Evolutionary conservation across 2,113 vertebrate species (phyloP).

Genomic region (Aegotheles bennettii): DNA sequence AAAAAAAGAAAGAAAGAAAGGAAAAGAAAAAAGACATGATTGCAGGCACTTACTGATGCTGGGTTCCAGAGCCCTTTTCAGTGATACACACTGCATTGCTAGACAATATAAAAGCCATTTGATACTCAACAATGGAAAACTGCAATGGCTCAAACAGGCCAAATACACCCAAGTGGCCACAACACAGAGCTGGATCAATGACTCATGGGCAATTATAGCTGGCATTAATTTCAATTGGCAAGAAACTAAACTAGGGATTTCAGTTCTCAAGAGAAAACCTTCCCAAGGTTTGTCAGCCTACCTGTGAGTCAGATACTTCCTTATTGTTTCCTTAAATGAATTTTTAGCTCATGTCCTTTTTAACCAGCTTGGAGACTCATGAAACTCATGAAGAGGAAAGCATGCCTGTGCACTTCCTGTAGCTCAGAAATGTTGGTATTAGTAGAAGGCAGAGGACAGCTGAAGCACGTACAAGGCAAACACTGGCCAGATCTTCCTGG

Average conservation of each 20-base stretch:
- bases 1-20: neutral
- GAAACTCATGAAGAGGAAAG: neutral
- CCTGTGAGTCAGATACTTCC: neutral
- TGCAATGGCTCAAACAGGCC: neutral
- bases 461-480: neutral
- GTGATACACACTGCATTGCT: neutral
- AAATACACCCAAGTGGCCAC: neutral
- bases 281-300: neutral
- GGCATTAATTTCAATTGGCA: neutral
- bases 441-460: neutral
- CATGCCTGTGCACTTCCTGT: neutral
- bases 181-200: neutral
- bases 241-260: neutral
- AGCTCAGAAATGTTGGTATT: neutral
- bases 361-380: neutral
- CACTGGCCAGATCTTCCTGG: neutral
- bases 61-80: neutral
- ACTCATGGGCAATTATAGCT: neutral
- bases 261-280: neutral
- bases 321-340: neutral
- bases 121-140: slow-evolving; percentile 4
- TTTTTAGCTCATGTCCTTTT: neutral
- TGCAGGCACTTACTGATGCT: neutral
- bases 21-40: neutral
- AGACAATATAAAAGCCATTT: neutral